Conservation (phyloP, 2,113 vertebrate species). For the Alligator mississippiensis region DNA sequence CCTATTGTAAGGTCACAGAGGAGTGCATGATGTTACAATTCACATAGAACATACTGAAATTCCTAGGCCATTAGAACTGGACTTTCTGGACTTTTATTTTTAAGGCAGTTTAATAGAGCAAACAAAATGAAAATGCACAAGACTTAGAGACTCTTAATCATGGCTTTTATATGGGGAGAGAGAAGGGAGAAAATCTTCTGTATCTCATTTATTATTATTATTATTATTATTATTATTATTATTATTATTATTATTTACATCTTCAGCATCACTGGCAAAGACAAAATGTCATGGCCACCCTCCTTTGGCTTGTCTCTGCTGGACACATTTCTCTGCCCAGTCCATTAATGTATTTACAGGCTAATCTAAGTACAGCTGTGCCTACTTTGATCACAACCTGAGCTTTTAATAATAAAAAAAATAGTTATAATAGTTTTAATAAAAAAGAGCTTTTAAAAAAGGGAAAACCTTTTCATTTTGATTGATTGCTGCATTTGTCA, state of each 20-base stretch:
- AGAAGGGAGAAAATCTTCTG: not conserved
- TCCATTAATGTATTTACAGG: not conserved
- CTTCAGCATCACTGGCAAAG: not conserved
- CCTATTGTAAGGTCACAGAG: not conserved
- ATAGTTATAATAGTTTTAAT: too few relatives aligned
- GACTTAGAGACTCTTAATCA: fast-evolving
- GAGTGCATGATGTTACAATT: not conserved
- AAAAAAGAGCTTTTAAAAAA: not conserved
- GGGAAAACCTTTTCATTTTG: not conserved
- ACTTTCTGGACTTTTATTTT: not conserved
- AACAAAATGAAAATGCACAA: not conserved
- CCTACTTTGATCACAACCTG: not conserved
- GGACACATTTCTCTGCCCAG: not conserved
- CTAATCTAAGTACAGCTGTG: not conserved
- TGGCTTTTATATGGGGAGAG: not conserved
- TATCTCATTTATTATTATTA: not conserved
- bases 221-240: too few relatives aligned
- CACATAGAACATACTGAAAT: not conserved
- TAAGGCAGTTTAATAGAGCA: not conserved
- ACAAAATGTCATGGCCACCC: not conserved
- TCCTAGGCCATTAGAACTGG: not conserved
- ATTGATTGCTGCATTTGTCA: not conserved
- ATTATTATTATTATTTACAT: too few relatives aligned
- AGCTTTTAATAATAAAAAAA: not conserved
- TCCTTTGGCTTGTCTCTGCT: not conserved